Evolutionary conservation across 2,888 invertebrate species (phyloP).

Genomic region (Chouioia cunea): DNA sequence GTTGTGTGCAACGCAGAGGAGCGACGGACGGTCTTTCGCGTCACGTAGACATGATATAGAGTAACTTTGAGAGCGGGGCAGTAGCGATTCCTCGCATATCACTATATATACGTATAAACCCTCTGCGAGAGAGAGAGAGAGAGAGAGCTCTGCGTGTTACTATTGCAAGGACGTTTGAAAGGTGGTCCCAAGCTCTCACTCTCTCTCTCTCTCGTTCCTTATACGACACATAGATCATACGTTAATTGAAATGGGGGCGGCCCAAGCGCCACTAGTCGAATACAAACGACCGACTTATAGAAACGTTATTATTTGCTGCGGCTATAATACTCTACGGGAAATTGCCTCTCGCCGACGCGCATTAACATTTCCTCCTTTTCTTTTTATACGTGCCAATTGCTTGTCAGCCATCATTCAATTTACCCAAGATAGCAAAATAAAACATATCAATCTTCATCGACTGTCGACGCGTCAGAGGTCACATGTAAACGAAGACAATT

Average conservation of each 20-base stretch:
- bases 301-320: conserved; percentile 67
- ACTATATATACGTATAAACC: conserved; percentile 17
- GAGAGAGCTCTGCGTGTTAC: neutral
- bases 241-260: conserved; percentile 68
- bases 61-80: conserved; percentile 63
- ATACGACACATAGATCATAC: conserved; percentile 68
- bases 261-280: conserved; percentile 64
- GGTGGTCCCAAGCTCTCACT: conserved; percentile 57
- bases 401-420: no score
- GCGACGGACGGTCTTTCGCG: conserved; percentile 48
- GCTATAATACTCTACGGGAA: conserved; percentile 50
- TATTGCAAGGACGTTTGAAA: conserved; percentile 59
- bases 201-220: conserved; percentile 54
- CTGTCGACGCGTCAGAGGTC: no score
- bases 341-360: conserved; percentile 57
- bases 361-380: conserved; percentile 53
- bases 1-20: no score
- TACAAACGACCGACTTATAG: conserved; percentile 69
- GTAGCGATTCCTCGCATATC: conserved; percentile 62
- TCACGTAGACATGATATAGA: conserved; percentile 68
- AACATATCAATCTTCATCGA: no score
- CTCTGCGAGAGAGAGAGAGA: no score
- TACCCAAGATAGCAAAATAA: no score
- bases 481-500: conserved; percentile 63
- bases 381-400: conserved; percentile 8